A percentile compares a stretch with the other conserved stretches of the same genome.
phyloP scores from a whole-genome alignment of 2,113 vertebrate genomes.

The Hystrix brachyura region DNA sequence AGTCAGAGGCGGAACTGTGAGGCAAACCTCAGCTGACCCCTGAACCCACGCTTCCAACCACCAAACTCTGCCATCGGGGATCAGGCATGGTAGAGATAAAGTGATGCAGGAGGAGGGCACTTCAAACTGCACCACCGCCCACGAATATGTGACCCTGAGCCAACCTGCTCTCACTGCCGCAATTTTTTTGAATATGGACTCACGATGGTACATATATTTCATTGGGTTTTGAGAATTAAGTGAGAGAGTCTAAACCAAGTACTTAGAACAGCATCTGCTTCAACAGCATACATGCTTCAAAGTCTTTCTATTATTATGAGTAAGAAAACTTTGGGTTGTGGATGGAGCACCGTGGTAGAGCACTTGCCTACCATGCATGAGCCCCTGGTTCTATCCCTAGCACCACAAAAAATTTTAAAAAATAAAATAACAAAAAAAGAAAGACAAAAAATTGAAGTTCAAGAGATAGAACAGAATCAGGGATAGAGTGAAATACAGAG shows the following conservation, averaged over 20 bases:
- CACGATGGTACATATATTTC: not conserved
- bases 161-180: not conserved
- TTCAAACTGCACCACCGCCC: not conserved
- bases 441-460: not conserved
- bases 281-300: not conserved
- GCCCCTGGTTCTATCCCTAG: not conserved
- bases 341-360: not conserved
- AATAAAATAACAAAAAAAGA: not conserved
- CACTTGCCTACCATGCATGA: not conserved
- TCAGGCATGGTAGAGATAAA: not conserved
- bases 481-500: not conserved
- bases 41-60: not conserved
- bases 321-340: not conserved
- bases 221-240: not conserved
- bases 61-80: not conserved
- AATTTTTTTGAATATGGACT: not conserved
- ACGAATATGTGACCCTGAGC: not conserved
- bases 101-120: not conserved
- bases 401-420: not conserved
- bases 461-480: not conserved
- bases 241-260: not conserved
- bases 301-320: not conserved
- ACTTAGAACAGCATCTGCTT: not conserved
- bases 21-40: not conserved
- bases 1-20: not conserved